Percentiles rank a stretch among this genome's conserved stretches.
phyloP scores from a whole-genome alignment of 2,888 invertebrate species.

The Amphipyra berbera region DNA sequence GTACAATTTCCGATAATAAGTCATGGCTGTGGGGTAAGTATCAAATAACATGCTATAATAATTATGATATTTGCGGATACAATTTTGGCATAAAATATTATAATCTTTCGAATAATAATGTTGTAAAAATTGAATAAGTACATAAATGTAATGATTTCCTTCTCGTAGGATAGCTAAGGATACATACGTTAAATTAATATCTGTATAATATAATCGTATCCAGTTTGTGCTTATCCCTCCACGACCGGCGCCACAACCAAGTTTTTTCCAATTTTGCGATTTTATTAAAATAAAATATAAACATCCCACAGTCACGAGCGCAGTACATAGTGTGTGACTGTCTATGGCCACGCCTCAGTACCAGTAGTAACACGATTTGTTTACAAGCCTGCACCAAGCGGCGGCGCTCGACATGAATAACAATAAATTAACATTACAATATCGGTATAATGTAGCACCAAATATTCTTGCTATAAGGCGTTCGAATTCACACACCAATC shows the following conservation, averaged over 20 bases:
- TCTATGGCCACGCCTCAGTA: neutral
- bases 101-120: too few species aligned
- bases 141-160: too few species aligned
- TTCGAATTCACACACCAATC: conserved; percentile 34
- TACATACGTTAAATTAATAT: too few species aligned
- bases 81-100: neutral
- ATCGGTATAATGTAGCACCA: conserved; percentile 68
- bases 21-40: conserved; percentile 24
- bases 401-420: conserved; percentile 30
- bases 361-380: conserved; percentile 1
- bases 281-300: too few species aligned
- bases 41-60: neutral
- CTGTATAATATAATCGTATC: too few species aligned
- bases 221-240: too few species aligned
- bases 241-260: too few species aligned
- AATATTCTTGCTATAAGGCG: conserved; percentile 50
- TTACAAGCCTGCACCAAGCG: conserved; percentile 4
- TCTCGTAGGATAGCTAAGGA: too few species aligned
- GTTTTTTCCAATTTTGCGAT: too few species aligned
- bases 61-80: neutral
- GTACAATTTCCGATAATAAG: conserved; percentile 15
- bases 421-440: conserved; percentile 54
- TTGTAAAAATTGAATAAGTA: neutral
- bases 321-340: neutral
- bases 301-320: conserved; percentile 17